Conservation (phyloP, 2,113 vertebrate genomes). For the Eretmochelys imbricata region DNA sequence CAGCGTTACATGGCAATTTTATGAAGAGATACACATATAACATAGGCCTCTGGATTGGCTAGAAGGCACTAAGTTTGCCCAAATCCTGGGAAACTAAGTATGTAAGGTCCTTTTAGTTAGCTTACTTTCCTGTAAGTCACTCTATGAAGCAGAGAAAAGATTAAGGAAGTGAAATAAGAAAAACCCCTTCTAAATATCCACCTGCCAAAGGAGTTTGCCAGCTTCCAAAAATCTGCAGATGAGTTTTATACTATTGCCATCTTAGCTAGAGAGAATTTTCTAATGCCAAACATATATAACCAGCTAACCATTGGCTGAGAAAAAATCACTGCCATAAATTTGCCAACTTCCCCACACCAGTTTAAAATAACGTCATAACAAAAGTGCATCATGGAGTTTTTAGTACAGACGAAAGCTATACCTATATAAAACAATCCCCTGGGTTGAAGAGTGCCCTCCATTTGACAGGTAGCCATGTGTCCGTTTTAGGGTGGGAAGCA, state of each 20-base stretch:
- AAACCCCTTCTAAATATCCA: background rate
- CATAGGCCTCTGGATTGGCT: background rate
- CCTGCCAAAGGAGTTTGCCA: background rate
- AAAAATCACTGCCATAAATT: background rate
- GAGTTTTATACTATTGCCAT: background rate
- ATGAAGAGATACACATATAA: background rate
- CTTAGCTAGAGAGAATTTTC: background rate
- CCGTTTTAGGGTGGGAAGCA: background rate
- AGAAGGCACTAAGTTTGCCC: background rate
- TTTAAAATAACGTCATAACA: background rate
- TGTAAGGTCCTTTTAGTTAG: background rate
- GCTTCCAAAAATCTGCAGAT: background rate
- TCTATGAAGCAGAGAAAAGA: background rate
- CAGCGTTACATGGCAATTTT: background rate
- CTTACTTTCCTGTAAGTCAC: background rate
- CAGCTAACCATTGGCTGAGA: fast-evolving
- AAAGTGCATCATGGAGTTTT: background rate
- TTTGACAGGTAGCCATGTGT: background rate
- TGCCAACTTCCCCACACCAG: background rate
- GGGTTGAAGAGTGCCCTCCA: constrained; percentile 10
- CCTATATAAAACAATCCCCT: background rate
- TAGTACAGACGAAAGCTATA: background rate
- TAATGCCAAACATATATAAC: background rate
- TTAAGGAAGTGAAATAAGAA: background rate
- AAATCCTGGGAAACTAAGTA: background rate